These are phyloP conservation scores for Andrena marginata DNA, from an alignment of 2,888 invertebrate genomes.

Conservation along the genomic window DNA sequence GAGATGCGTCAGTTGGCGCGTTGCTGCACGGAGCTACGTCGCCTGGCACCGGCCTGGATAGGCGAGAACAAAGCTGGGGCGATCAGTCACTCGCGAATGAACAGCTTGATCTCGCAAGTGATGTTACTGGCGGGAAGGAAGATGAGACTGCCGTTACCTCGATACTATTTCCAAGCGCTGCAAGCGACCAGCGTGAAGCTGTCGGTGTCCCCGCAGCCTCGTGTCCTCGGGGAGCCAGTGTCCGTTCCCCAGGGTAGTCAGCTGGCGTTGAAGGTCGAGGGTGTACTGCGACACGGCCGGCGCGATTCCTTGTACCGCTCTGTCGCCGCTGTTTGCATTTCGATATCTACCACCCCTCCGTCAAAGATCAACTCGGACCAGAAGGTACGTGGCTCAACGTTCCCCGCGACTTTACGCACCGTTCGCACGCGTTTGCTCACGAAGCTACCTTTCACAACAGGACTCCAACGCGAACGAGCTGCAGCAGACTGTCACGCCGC, in stretches of 20 bases:
- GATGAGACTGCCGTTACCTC: constrained; percentile 88
- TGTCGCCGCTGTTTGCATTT: constrained; percentile 90
- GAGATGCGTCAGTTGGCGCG: constrained; percentile 82
- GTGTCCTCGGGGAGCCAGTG: constrained; percentile 93
- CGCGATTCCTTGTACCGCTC: constrained; percentile 90
- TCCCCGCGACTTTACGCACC: neutral
- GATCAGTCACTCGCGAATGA: constrained; percentile 85
- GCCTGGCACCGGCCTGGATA: constrained; percentile 82
- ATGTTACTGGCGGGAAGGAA: constrained; percentile 85
- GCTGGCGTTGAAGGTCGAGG: constrained; percentile 96
- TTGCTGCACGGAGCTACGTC: constrained; percentile 79
- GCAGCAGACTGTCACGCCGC: constrained; percentile 93
- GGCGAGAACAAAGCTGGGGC: constrained; percentile 83
- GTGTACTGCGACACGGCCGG: constrained; percentile 92
- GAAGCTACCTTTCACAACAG: constrained; percentile 68
- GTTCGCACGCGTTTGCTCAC: neutral
- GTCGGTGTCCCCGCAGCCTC: constrained; percentile 93
- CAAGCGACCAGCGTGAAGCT: constrained; percentile 93
- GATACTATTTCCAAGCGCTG: constrained; percentile 94
- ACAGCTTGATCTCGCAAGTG: constrained; percentile 87
- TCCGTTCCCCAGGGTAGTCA: constrained; percentile 93
- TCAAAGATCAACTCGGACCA: constrained; percentile 86
- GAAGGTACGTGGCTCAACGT: constrained; percentile 55
- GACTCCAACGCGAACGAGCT: constrained; percentile 86
- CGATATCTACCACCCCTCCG: constrained; percentile 87